Conservation (phyloP, 2,113 vertebrate species). For the Arvicanthis niloticus region DNA sequence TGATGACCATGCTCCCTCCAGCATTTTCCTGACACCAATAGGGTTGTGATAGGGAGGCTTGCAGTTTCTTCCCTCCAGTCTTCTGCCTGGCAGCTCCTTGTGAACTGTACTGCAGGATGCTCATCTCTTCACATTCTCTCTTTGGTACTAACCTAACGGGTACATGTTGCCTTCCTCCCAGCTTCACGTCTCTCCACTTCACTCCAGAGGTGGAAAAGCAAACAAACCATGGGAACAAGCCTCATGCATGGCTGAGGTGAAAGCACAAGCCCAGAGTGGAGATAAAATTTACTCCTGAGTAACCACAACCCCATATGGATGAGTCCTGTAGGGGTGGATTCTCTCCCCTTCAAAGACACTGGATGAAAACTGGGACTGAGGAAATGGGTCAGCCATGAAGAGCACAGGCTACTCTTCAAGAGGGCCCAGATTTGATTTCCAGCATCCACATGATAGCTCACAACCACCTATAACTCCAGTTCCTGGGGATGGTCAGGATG, state of each 20-base stretch:
- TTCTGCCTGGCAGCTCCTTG: neutral
- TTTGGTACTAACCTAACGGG: neutral
- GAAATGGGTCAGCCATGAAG: neutral
- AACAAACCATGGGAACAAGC: neutral
- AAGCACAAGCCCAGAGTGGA: neutral
- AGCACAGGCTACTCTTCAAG: neutral
- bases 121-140: neutral
- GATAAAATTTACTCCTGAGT: neutral
- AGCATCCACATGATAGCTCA: neutral
- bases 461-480: neutral
- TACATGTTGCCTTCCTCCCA: neutral
- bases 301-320: rapidly evolving
- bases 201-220: neutral
- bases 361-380: neutral
- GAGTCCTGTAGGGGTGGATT: neutral
- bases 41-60: too few relatives aligned
- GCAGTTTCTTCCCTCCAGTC: neutral
- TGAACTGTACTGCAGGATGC: neutral
- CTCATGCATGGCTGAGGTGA: neutral
- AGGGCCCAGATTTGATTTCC: neutral
- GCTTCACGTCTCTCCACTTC: neutral
- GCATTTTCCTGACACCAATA: neutral
- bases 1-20: too few relatives aligned
- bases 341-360: neutral
- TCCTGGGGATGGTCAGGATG: neutral